Base-by-base conservation (phyloP, 2,797 vertebrate species). In the Pangasius macronema region DNA sequence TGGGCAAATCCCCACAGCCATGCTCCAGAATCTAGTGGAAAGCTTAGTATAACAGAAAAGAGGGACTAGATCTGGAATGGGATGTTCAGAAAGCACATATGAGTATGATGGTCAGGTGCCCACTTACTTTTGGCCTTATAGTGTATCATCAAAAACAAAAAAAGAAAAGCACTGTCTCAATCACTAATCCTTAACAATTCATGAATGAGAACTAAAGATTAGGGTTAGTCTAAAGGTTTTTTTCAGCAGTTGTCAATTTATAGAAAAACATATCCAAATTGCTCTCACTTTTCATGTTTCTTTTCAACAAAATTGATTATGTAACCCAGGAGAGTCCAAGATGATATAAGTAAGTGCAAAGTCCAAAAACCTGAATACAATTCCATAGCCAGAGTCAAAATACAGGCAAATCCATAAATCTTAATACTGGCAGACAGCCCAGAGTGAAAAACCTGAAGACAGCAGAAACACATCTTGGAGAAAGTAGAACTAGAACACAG, bases 391-490 rank as follows among this genome's bases (percentile, higher is more conserved):
- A 49, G 42, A 51, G 20, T 83, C 42, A 67, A 83, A 51, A 59
- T 2, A 4, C 55, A 82, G n/a, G 8, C 42, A 65, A 65, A 82
- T 67, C 27, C 27, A 82, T 65, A 67, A 51, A 51, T 51, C 61
- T 30, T 30, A 51, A 82, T 82, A 24, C 82, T 68, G 82, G 18
- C n/a, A 68, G 42, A 51, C 46, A 83, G 63, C 82, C 27, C 61
- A 51, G 63, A 67, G 61, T 83, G n/a, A 51, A 83, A 67, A 83
- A 36, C 18, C 82, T 67, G 42, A 67, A 67, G 81, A 51, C 61
- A 67, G 81, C 59, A 82, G 61, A 67, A 82, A 82, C n/a, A 67
- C 9, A 49, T 83, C n/a, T 51, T 30, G n/a, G 61, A 68, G 16
- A 67, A 30, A 36, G 20, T 51, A 67, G 16, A 83, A 36, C 27